Base-by-base conservation (phyloP, 2,113 vertebrate genomes). In the Pagrus major region DNA sequence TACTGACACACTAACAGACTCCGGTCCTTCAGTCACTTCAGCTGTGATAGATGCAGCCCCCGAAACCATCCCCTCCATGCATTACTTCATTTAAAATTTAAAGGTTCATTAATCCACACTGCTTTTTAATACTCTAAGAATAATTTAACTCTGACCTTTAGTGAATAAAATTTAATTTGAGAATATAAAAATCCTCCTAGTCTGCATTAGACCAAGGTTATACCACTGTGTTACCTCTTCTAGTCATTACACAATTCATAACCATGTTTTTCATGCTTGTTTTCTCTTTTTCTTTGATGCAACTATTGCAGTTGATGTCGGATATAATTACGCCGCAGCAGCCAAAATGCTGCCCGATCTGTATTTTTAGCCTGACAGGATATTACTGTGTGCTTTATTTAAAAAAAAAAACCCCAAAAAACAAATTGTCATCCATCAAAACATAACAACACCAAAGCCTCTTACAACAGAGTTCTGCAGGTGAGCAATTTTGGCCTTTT, bases 401-500 rank as follows among this genome's bases (percentile, higher is more conserved):
- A 9, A 52, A 52, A 21, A 49, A 78, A 9, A n/a, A n/a, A n/a
- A n/a, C n/a, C n/a, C n/a, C n/a, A n/a, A n/a, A n/a, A n/a, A 42
- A 20, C 20, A 80, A 33, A 59, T 41, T 12, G 10, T 51, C 27
- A 58, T 44, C 15, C 20, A 27, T n/a, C 23, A 44, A 46, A 81
- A 71, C 37, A 18, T 27, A 20, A 65, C 66, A 41, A 47, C 29
- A 37, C 0, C 12, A 31, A 39, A 25, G 5, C 65, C 29, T 42
- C 16, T 60, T 41, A 5, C 58, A 75, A 25, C 41, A 44, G 25
- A 27, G 52, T 58, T 70, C 21, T 81, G 71, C 61, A 46, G 76
- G 33, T 68, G 69, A 75, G 74, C n/a, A 63, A 25, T 67, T 85
- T 78, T 79, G 63, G 65, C 42, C 66, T 80, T 82, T 88, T 85